These are phyloP conservation scores for Bagarius yarrelli DNA, from an alignment of 2,113 vertebrate species.

Conservation along the genomic window DNA sequence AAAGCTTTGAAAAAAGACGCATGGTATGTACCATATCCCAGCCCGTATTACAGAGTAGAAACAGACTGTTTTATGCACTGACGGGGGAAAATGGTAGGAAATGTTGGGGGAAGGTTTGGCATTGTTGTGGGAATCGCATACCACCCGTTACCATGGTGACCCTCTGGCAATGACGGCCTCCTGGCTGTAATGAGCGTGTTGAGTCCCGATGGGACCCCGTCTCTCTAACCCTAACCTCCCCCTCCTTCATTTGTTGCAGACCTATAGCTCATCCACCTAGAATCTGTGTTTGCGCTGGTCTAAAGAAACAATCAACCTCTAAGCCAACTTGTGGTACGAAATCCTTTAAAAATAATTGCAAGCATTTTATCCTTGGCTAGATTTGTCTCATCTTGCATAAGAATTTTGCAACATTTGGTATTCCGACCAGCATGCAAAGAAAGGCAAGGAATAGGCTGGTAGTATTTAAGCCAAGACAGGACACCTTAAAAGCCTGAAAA, in stretches of 20 bases:
- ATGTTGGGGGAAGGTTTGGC: slow-evolving; percentile 58
- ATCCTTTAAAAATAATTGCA: slow-evolving; percentile 64
- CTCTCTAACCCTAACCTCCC: slow-evolving; percentile 45
- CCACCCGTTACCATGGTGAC: slow-evolving; percentile 72
- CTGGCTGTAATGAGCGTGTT: slow-evolving; percentile 72
- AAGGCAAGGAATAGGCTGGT: background rate
- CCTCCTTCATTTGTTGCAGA: slow-evolving; percentile 54
- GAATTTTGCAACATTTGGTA: slow-evolving; percentile 44
- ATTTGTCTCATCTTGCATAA: slow-evolving; percentile 43
- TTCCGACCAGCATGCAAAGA: background rate
- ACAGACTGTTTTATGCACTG: slow-evolving; percentile 39
- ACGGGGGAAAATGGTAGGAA: slow-evolving; percentile 49
- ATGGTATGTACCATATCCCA: background rate
- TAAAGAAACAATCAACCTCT: slow-evolving; percentile 16
- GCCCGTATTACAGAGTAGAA: background rate
- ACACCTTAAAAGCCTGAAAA: slow-evolving; percentile 11
- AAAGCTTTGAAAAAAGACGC: slow-evolving; percentile 21
- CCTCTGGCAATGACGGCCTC: slow-evolving; percentile 66
- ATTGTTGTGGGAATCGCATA: slow-evolving; percentile 77
- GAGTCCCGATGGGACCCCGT: slow-evolving; percentile 64
- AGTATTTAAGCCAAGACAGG: slow-evolving; percentile 16
- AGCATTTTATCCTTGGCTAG: slow-evolving; percentile 65
- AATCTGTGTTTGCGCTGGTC: slow-evolving; percentile 22
- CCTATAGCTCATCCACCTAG: background rate
- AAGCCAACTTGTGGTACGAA: background rate